Percentiles rank a stretch among this genome's conserved stretches.
Conservation (phyloP, 92 coral and sea anemone species). For the Palythoa caribaeorum region DNA sequence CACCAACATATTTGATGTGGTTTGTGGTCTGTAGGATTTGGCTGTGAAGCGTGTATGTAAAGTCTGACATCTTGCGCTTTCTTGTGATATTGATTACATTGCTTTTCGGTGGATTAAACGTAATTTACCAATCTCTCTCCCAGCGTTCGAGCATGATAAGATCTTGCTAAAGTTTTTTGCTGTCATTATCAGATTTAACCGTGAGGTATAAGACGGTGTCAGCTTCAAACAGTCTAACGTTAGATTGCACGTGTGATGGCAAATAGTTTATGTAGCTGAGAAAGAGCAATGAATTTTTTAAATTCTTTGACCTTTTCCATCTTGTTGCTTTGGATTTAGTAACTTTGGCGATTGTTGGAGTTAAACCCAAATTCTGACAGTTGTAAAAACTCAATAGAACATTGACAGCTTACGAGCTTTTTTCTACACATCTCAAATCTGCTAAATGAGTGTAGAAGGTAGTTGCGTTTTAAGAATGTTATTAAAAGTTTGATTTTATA, state of each 20-base stretch:
- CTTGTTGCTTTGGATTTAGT: no score
- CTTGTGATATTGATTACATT: conserved; percentile 41
- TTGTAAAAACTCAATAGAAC: no score
- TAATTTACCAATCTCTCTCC: conserved; percentile 48
- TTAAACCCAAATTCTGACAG: no score
- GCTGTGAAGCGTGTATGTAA: conserved; percentile 34
- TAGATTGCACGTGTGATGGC: conserved; percentile 39
- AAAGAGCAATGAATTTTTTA: background rate
- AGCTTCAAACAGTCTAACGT: conserved; percentile 37
- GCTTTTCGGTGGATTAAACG: conserved; percentile 29
- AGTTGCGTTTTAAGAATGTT: no score
- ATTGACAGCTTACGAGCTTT: no score
- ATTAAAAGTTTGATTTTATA: no score
- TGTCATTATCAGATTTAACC: conserved; percentile 29
- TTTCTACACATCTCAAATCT: no score
- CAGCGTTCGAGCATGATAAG: conserved; percentile 18
- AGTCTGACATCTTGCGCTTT: conserved; percentile 13
- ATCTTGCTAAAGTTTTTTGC: conserved; percentile 10
- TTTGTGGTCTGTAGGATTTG: conserved; percentile 24
- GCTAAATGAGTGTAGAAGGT: no score
- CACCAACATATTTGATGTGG: conserved; percentile 47
- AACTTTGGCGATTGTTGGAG: no score
- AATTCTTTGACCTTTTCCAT: no score
- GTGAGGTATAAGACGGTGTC: conserved; percentile 35
- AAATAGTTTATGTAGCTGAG: conserved; percentile 33